Evolutionary conservation across 2,888 invertebrate genomes (phyloP), one percentile per base, ranked within the genome.

Genomic region (Phengaris arion): DNA sequence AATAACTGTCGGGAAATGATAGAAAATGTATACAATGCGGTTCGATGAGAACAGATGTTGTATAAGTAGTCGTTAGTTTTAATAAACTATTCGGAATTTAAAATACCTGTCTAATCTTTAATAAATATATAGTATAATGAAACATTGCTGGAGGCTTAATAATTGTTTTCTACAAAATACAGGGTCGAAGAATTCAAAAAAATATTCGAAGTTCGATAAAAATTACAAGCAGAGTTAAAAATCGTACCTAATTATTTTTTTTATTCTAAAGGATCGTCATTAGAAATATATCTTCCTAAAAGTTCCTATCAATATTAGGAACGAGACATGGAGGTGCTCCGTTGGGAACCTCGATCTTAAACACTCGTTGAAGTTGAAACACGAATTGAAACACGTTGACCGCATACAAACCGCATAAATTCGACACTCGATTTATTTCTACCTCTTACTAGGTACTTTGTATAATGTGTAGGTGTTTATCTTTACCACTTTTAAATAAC

Each of bases 1-100:
- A 72, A 45, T 72, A 72, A 54, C 52, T 52, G 72, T 54, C 72
- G 45, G 45, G 22, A 68, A 35, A 68, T 68, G 68, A 68, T 68
- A 68, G 45, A 68, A 13, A 35, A 54, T 52, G 22, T 72, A 35
- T 22, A 54, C 54, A 72, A 7, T 13, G 72, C 52, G 54, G 15
- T 68, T 9, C 52, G 52, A 12, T 64, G 64, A 35, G 13, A 64
- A 45, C 10, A 59, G 59, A 64, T 64, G 64, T 10, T 35, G 4
- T 4, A 2, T 4, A 35, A 35, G 4, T 35, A 2, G 35, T 35
- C 35, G 35, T 35, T 35, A 35, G 1, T 35, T 35, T 35, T 35
- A 35, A 35, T 35, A 4, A 35, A 35, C 2, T 35, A 35, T 35
- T 35, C 22, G 2, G 35, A 12, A 22, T 64, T 35, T 64, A 35